These are phyloP conservation scores for Drosophila neocordata DNA, from an alignment of 1,140 invertebrate genomes.

Conservation along the genomic window DNA sequence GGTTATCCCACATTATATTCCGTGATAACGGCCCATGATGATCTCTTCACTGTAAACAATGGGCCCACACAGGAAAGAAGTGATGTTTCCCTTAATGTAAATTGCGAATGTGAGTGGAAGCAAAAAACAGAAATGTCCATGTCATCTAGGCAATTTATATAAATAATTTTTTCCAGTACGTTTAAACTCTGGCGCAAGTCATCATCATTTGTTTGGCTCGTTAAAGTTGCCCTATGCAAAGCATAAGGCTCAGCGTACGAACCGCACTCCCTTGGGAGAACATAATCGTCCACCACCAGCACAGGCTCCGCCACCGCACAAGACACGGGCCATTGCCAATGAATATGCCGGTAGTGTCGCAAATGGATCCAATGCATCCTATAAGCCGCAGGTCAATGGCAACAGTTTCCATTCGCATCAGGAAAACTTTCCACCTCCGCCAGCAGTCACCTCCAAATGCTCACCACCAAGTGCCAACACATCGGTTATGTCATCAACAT, in stretches of 20 bases:
- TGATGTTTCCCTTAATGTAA: conserved; percentile 53
- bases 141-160: background rate
- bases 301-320: conserved; percentile 52
- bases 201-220: conserved; percentile 50
- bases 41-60: conserved; percentile 81
- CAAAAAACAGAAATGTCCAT: background rate
- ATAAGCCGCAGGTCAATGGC: conserved; percentile 37
- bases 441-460: conserved; percentile 9
- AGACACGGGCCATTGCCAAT: conserved; percentile 51
- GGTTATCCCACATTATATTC: conserved; percentile 83
- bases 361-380: conserved; percentile 6
- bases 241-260: conserved; percentile 45
- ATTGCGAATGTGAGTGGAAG: conserved; percentile 64
- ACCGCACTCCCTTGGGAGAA: conserved; percentile 49
- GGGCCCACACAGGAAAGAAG: conserved; percentile 67
- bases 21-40: conserved; percentile 84
- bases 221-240: conserved; percentile 52
- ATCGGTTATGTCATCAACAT: conserved; percentile 48
- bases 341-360: conserved; percentile 24
- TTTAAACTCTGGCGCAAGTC: conserved; percentile 20
- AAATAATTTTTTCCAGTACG: conserved; percentile 38
- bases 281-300: conserved; percentile 43
- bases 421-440: conserved; percentile 20
- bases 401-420: conserved; percentile 35
- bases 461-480: conserved; percentile 38